These are phyloP conservation scores for Penaeus monodon DNA, from an alignment of 2,888 invertebrate genomes.

Conservation along the genomic window DNA sequence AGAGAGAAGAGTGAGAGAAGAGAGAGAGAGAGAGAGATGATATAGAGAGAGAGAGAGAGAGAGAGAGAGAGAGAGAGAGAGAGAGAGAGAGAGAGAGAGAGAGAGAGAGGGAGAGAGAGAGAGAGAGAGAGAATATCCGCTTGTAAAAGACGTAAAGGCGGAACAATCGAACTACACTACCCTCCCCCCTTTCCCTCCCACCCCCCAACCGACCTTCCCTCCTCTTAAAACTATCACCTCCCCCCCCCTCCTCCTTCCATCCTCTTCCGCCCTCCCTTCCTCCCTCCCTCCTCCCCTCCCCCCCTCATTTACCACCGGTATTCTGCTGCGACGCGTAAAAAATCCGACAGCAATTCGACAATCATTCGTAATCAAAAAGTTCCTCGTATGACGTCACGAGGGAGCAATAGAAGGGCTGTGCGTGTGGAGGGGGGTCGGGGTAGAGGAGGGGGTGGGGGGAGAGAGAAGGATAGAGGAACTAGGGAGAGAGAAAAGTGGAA, in stretches of 20 bases:
- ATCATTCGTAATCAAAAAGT: background rate
- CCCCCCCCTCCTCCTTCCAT: background rate
- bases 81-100: background rate
- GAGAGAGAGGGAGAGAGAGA: background rate
- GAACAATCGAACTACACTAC: background rate
- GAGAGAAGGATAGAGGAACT: too few species aligned
- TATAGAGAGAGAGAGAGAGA: background rate
- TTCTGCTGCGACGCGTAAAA: background rate
- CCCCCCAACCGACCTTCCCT: background rate
- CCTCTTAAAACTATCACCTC: background rate
- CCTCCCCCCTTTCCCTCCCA: background rate
- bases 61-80: background rate
- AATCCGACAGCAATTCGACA: constrained; percentile 4
- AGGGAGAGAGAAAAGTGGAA: too few species aligned
- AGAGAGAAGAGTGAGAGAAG: background rate
- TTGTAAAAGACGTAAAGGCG: background rate
- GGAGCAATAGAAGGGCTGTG: too few species aligned
- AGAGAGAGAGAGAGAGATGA: background rate
- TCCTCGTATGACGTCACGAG: too few species aligned
- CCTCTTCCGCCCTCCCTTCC: background rate
- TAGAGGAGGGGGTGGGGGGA: too few species aligned
- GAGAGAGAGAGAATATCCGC: background rate
- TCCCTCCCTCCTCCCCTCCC: background rate
- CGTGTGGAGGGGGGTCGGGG: too few species aligned
- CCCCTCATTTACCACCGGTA: background rate